phyloP scores from a whole-genome alignment of 2,888 invertebrate genomes.

The Anoplius nigerrimus region DNA sequence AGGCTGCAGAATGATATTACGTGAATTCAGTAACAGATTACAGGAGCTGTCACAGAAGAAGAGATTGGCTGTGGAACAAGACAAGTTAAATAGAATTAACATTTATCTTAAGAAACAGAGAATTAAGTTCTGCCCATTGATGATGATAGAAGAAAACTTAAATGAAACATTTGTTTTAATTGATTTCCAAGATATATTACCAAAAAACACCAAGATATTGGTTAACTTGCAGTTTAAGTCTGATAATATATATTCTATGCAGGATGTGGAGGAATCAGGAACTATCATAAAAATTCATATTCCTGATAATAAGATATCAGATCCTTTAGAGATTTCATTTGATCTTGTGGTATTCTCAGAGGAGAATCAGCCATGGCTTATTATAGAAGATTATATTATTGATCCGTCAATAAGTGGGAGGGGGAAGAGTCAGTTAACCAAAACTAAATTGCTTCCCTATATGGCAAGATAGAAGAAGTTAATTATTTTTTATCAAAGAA shows the following conservation, averaged over 20 bases:
- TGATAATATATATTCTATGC: conserved; percentile 56
- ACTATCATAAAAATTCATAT: conserved; percentile 57
- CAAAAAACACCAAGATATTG: conserved; percentile 53
- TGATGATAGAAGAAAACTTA: conserved; percentile 49
- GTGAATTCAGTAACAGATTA: conserved; percentile 57
- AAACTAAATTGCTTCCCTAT: conserved; percentile 57
- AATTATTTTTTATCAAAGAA: too few species aligned
- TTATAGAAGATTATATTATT: conserved; percentile 62
- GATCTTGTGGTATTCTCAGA: conserved; percentile 63
- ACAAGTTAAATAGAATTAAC: conserved; percentile 63
- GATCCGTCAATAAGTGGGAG: conserved; percentile 42
- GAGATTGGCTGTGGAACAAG: conserved; percentile 47
- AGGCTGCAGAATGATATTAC: conserved; percentile 53
- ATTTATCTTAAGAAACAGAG: conserved; percentile 59
- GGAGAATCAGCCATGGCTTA: conserved; percentile 61
- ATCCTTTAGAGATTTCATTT: conserved; percentile 38
- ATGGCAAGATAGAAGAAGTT: conserved; percentile 53
- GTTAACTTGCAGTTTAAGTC: conserved; percentile 47
- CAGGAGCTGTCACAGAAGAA: conserved; percentile 54
- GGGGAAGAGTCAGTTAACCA: conserved; percentile 23
- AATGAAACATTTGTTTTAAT: conserved; percentile 51
- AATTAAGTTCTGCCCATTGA: conserved; percentile 49
- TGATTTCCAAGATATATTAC: conserved; percentile 57
- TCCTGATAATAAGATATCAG: conserved; percentile 27
- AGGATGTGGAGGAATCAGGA: conserved; percentile 53